Evolutionary conservation across 2,888 invertebrate species (phyloP).

Genomic region (Xanthorhoe designata): DNA sequence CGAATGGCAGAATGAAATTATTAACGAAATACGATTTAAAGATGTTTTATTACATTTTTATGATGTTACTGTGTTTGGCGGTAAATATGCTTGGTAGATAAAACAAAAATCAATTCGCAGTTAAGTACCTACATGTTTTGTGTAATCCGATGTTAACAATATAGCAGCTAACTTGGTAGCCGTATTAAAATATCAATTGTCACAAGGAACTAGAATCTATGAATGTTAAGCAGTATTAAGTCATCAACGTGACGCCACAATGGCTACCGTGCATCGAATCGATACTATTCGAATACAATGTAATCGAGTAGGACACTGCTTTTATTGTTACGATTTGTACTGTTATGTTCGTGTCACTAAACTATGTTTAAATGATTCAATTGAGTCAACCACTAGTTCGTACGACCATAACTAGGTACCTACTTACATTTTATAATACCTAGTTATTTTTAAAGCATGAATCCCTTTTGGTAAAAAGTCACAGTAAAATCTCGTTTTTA

Average conservation of each 20-base stretch:
- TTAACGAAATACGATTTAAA: too few relatives aligned
- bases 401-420: too few relatives aligned
- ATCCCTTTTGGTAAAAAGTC: background rate
- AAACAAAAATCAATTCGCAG: too few relatives aligned
- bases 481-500: background rate
- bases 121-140: too few relatives aligned
- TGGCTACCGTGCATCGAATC: slow-evolving; percentile 42
- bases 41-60: too few relatives aligned
- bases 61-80: too few relatives aligned
- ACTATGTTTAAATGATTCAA: too few relatives aligned
- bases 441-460: too few relatives aligned
- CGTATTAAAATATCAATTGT: slow-evolving; percentile 13
- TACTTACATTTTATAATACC: too few relatives aligned
- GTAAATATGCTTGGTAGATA: too few relatives aligned
- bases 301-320: slow-evolving; percentile 23
- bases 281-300: slow-evolving; percentile 42
- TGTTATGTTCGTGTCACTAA: slow-evolving; percentile 13
- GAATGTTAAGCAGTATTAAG: slow-evolving; percentile 30
- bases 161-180: slow-evolving; percentile 6
- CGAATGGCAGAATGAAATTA: too few relatives aligned
- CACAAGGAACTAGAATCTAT: slow-evolving; percentile 20
- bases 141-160: background rate
- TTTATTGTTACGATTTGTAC: slow-evolving; percentile 21
- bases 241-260: slow-evolving; percentile 34
- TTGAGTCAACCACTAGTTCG: too few relatives aligned